Base-by-base conservation (phyloP, 2,113 vertebrate genomes). In the Leucosticte australis region DNA sequence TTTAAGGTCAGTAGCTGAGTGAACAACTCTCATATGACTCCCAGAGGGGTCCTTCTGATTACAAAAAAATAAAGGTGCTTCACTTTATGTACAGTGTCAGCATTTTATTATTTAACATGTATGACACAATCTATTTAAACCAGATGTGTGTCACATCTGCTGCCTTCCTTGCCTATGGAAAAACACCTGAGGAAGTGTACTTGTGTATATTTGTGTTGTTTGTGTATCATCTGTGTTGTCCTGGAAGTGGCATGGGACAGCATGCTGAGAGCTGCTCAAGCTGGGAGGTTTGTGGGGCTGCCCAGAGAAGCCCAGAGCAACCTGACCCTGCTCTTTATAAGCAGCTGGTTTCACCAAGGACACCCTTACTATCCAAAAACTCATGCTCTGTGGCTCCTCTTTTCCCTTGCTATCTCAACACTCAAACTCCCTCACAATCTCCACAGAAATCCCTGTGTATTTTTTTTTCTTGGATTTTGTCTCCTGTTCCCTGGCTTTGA, bases 331-430 rank as follows among this genome's bases (percentile, higher is more conserved):
- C 60, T 87, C 41, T 59, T 82, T 53, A 23, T 10, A 37, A 85
- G 67, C 87, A 92, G 41, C 67, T 87, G 35, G 37, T 87, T 75
- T 50, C 70, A 71, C 62, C 2, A 2, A 87, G 77, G 65, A 64
- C 41, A 44, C 31, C 5, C 21, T 73, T 26, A 18, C 59, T 73
- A 24, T 41, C 49, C 75, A 37, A 88, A 95, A 92, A 26, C 44
- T 64, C 8, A 0, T 49, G 46, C 21, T 90, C 47, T 44, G 15
- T 53, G n/a, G 9, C 49, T 87, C 11, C 44, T 37, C 26, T 76
- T 49, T 64, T 18, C 6, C 15, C 4, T 13, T 7, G 0, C 49
- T 24, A 1, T 35, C 28, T 27, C 6, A 0, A 69, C 52, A 39
- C 6, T 30, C 76, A 81, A 11, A 47, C 30, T 86, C 46, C 24